Evolutionary conservation across 2,113 vertebrate genomes (phyloP).

Genomic region (Planiliza haematocheilus): DNA sequence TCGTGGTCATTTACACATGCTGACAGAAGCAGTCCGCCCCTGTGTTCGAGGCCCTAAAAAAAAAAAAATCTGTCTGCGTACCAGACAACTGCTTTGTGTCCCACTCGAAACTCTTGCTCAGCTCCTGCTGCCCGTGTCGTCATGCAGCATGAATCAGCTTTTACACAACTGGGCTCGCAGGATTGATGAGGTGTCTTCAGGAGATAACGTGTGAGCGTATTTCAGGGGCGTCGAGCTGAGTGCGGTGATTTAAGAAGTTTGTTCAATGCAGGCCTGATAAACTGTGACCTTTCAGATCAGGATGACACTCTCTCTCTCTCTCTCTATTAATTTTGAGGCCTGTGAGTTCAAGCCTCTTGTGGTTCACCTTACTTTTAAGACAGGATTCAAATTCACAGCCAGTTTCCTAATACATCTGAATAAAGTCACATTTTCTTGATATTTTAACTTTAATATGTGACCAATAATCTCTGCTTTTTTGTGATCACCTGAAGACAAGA

Average conservation of each 20-base stretch:
- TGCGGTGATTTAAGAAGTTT: constrained; percentile 8
- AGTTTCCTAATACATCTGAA: too few species aligned
- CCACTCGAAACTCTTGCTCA: constrained; percentile 17
- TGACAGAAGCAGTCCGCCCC: constrained; percentile 25
- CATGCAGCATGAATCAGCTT: constrained; percentile 18
- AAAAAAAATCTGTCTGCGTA: constrained; percentile 38
- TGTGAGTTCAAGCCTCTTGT: too few species aligned
- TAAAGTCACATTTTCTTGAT: too few species aligned
- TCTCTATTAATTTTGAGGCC: too few species aligned
- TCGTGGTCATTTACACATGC: constrained; percentile 59
- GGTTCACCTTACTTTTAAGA: too few species aligned
- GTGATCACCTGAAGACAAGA: too few species aligned
- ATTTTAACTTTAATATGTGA: too few species aligned
- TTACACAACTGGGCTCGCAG: constrained; percentile 15
- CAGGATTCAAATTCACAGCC: too few species aligned
- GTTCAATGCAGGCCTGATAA: constrained; percentile 19
- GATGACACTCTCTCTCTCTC: too few species aligned
- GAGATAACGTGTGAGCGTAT: neutral
- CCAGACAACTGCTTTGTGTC: constrained; percentile 59
- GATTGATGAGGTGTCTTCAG: constrained; percentile 7
- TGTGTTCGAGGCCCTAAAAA: constrained; percentile 28
- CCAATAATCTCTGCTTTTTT: too few species aligned
- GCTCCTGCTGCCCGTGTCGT: neutral
- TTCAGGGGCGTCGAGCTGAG: neutral
- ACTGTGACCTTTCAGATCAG: constrained; percentile 4